Evolutionary conservation across 2,113 vertebrate genomes (phyloP).

Genomic region (Hypomesus transpacificus): DNA sequence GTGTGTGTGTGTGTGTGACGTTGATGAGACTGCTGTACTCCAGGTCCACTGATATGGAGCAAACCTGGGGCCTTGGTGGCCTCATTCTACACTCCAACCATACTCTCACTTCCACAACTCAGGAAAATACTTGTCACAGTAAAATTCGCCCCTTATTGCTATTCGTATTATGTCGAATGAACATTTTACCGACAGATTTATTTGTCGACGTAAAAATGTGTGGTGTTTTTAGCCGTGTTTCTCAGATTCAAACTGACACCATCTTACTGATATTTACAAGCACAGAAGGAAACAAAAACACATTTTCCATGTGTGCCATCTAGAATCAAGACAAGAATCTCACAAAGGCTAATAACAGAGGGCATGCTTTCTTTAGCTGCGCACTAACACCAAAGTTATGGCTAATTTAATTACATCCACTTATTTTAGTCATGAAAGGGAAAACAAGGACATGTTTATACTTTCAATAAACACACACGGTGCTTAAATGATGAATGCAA

Average conservation of each 20-base stretch:
- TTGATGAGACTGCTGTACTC: no score
- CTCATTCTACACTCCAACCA: no score
- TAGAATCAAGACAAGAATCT: slow-evolving; percentile 29
- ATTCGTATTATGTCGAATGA: no score
- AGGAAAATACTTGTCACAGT: no score
- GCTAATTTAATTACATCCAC: slow-evolving; percentile 44
- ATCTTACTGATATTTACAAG: slow-evolving; percentile 6
- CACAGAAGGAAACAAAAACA: neutral
- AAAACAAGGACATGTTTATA: slow-evolving; percentile 55
- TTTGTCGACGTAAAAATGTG: no score
- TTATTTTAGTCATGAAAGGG: slow-evolving; percentile 46
- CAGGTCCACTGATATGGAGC: no score
- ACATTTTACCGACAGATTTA: no score
- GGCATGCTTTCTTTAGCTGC: slow-evolving; percentile 32
- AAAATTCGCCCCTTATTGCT: no score
- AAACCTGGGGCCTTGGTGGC: no score
- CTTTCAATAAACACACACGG: slow-evolving; percentile 39
- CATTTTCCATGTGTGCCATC: slow-evolving; percentile 15
- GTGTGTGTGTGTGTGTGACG: neutral
- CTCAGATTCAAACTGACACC: slow-evolving; percentile 3
- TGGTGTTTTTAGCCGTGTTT: no score
- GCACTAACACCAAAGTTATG: slow-evolving; percentile 37
- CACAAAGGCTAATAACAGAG: slow-evolving; percentile 27
- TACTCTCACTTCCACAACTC: no score
- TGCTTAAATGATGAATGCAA: slow-evolving; percentile 59